These are phyloP conservation scores for Agonum fuliginosum DNA, from an alignment of 2,888 invertebrate genomes.

Conservation along the genomic window DNA sequence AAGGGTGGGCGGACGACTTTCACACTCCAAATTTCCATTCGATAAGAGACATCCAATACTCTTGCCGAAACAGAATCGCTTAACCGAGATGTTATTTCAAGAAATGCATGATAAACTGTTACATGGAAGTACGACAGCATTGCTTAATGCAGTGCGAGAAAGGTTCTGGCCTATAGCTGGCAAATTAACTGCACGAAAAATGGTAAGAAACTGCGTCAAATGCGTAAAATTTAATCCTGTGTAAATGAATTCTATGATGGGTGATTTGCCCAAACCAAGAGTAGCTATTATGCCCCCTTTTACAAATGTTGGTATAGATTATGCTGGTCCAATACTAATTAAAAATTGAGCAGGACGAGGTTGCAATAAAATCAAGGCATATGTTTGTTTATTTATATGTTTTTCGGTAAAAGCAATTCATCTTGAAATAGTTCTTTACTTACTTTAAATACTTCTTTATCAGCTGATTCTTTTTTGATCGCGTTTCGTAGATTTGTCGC, in stretches of 20 bases:
- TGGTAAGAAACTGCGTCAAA: too few species aligned
- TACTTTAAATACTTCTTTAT: not conserved
- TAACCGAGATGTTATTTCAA: not conserved
- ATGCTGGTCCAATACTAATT: not conserved
- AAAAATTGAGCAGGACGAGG: not conserved
- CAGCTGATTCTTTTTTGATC: not conserved
- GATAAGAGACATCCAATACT: not conserved
- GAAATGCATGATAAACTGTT: not conserved
- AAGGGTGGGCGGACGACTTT: not conserved
- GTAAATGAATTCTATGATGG: not conserved
- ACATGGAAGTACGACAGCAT: not conserved
- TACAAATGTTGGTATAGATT: not conserved
- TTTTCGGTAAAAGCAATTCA: not conserved
- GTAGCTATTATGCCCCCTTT: not conserved
- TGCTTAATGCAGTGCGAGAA: not conserved
- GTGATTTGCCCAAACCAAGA: not conserved
- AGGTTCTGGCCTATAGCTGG: too few species aligned
- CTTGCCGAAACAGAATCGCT: not conserved
- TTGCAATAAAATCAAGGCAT: not conserved
- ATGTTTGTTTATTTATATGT: not conserved
- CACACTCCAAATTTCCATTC: not conserved
- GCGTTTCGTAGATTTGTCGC: not conserved
- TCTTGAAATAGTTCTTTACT: not conserved
- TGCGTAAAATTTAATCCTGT: too few species aligned
- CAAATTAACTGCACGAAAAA: too few species aligned